Conservation (phyloP, 2,113 vertebrate species). For the Cyrtonyx montezumae region DNA sequence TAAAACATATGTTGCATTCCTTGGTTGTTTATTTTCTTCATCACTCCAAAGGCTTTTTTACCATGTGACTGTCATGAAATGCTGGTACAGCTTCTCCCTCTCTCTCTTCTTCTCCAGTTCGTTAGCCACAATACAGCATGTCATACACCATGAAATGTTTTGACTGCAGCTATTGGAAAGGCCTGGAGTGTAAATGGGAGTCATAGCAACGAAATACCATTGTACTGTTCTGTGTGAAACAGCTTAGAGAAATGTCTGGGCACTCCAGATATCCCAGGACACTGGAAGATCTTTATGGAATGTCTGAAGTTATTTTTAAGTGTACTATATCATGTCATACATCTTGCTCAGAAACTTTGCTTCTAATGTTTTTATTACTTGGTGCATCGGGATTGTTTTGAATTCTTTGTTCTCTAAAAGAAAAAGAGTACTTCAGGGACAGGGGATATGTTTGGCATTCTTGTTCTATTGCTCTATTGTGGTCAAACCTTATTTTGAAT, state of each 20-base stretch:
- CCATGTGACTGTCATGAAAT: background rate
- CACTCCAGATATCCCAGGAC: background rate
- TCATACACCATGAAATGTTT: background rate
- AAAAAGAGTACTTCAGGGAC: background rate
- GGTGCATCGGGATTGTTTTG: background rate
- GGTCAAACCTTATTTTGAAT: background rate
- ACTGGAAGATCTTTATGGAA: background rate
- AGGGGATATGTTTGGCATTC: background rate
- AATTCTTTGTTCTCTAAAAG: background rate
- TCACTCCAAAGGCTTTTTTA: background rate
- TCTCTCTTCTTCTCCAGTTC: background rate
- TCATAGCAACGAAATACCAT: background rate
- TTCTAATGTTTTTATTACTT: background rate
- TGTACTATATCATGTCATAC: accelerated
- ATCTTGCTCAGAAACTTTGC: background rate
- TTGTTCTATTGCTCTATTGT: background rate
- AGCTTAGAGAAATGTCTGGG: background rate
- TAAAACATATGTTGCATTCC: background rate
- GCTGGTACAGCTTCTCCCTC: background rate
- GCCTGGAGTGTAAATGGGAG: background rate
- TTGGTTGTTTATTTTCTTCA: background rate
- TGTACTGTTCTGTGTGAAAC: background rate
- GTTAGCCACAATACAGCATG: background rate
- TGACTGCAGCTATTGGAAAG: background rate
- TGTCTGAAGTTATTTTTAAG: background rate